Conservation (phyloP, 2,888 invertebrate species). For the Dryocosmus kuriphilus region DNA sequence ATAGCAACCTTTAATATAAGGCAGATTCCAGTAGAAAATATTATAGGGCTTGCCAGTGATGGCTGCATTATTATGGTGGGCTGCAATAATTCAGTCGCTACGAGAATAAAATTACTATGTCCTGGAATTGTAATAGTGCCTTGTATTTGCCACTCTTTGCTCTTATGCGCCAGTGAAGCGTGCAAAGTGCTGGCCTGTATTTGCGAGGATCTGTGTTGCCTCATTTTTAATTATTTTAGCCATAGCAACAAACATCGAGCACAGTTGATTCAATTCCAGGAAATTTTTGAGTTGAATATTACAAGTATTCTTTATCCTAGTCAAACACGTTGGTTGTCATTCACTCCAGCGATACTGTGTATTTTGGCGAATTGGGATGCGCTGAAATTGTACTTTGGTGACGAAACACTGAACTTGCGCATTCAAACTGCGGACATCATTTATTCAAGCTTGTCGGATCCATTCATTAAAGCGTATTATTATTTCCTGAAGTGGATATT, state of each 20-base stretch:
- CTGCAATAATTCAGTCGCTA: conserved; percentile 50
- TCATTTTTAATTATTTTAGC: conserved; percentile 44
- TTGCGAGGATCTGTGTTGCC: conserved; percentile 34
- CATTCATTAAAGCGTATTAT: conserved; percentile 21
- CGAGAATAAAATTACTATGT: conserved; percentile 43
- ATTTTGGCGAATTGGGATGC: conserved; percentile 49
- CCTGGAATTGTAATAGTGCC: conserved; percentile 49
- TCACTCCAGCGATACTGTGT: conserved; percentile 41
- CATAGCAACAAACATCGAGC: conserved; percentile 40
- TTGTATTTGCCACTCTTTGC: conserved; percentile 50
- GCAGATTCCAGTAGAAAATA: conserved; percentile 47
- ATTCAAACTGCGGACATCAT: conserved; percentile 12
- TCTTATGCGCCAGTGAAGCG: conserved; percentile 49
- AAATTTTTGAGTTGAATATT: conserved; percentile 41
- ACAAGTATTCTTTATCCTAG: conserved; percentile 45
- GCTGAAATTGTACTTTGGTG: conserved; percentile 43
- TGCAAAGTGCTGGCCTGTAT: conserved; percentile 44
- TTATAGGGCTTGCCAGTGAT: conserved; percentile 53
- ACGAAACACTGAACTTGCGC: not conserved
- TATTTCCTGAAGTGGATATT: conserved; percentile 30
- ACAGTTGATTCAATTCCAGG: conserved; percentile 41
- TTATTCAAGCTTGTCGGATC: conserved; percentile 11
- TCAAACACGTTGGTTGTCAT: conserved; percentile 49
- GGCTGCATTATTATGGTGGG: conserved; percentile 56
- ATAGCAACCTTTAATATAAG: conserved; percentile 36